Conservation (phyloP, 2,797 vertebrate species). For the Tadarida brasiliensis region DNA sequence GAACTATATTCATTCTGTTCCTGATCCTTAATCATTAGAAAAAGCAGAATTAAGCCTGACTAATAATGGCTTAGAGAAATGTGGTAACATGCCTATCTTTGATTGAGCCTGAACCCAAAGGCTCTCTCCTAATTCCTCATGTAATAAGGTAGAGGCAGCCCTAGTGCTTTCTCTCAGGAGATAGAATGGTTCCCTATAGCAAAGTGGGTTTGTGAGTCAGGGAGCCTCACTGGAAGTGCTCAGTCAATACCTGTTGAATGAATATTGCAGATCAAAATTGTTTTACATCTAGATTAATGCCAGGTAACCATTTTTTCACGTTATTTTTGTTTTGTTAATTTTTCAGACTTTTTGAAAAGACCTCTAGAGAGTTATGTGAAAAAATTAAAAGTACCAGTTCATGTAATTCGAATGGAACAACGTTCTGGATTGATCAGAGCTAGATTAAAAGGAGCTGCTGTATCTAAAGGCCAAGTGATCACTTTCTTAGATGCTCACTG, state of each 20-base stretch:
- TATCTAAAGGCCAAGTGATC: slow-evolving; percentile 98
- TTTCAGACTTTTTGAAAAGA: slow-evolving; percentile 97
- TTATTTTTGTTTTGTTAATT: slow-evolving; percentile 61
- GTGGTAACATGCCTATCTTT: not conserved
- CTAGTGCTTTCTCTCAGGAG: not conserved
- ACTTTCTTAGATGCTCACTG: slow-evolving; percentile 99
- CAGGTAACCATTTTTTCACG: not conserved
- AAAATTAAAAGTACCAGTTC: slow-evolving; percentile 95
- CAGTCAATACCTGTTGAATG: not conserved
- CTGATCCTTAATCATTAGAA: slow-evolving; percentile 6
- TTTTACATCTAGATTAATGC: not conserved
- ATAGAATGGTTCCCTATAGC: not conserved
- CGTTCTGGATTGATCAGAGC: slow-evolving; percentile 98
- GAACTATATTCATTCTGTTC: slow-evolving; percentile 43
- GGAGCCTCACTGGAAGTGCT: not conserved
- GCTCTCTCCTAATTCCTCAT: not conserved
- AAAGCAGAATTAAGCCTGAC: not conserved
- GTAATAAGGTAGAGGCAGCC: not conserved
- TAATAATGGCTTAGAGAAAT: not conserved
- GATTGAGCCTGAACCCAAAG: not conserved
- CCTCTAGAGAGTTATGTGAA: slow-evolving; percentile 96
- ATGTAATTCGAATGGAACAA: slow-evolving; percentile 98
- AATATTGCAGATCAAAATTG: slow-evolving; percentile 10
- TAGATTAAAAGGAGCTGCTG: slow-evolving; percentile 96
- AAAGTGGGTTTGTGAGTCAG: not conserved